These are phyloP conservation scores for Drosophila ohnishii DNA, from an alignment of 1,140 invertebrate genomes.

Conservation along the genomic window DNA sequence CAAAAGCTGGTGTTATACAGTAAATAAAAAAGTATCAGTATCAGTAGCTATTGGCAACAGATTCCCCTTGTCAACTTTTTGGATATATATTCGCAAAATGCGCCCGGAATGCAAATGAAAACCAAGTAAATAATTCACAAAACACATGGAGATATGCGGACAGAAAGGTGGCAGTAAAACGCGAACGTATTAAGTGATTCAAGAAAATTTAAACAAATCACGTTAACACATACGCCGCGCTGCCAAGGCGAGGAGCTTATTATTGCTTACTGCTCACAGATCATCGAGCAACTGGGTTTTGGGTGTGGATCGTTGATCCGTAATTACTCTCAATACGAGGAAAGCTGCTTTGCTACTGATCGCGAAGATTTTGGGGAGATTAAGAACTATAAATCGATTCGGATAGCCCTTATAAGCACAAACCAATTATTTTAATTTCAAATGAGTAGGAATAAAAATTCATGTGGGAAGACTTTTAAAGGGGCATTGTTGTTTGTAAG, in stretches of 20 bases:
- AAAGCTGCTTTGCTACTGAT: not conserved
- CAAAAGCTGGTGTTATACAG: not conserved
- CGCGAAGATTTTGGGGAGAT: no score
- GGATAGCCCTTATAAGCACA: not conserved
- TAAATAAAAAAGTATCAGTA: constrained; percentile 1
- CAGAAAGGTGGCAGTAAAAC: constrained; percentile 45
- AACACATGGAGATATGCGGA: constrained; percentile 8
- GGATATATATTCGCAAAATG: constrained; percentile 37
- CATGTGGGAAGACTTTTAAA: not conserved
- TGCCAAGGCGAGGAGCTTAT: constrained; percentile 22
- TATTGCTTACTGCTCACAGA: constrained; percentile 28
- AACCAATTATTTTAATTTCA: not conserved
- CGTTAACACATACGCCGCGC: constrained; percentile 35
- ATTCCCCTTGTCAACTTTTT: constrained; percentile 53
- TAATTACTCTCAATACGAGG: constrained; percentile 15
- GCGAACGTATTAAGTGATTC: constrained; percentile 22
- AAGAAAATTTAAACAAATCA: constrained; percentile 58
- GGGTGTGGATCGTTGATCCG: constrained; percentile 32
- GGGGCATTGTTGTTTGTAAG: not conserved
- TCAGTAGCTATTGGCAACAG: constrained; percentile 21
- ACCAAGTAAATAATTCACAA: constrained; percentile 18
- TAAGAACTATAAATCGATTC: not conserved
- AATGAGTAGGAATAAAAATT: not conserved
- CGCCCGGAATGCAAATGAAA: constrained; percentile 64
- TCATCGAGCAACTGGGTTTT: constrained; percentile 22